Evolutionary conservation across 2,113 vertebrate species (phyloP).

Genomic region (Stigmatopora nigra): DNA sequence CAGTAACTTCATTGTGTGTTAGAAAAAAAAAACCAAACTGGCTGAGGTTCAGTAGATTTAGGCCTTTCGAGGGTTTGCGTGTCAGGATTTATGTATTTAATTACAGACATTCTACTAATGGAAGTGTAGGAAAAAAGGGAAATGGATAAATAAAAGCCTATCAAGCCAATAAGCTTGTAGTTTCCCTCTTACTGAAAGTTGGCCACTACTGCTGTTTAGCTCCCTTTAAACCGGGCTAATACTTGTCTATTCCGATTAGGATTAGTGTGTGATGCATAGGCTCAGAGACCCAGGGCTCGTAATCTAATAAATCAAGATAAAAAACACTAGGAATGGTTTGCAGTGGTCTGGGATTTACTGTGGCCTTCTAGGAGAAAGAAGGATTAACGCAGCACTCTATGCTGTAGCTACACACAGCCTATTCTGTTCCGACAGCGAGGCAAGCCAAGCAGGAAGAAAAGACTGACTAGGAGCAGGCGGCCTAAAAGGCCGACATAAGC

Average conservation of each 20-base stretch:
- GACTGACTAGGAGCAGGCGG: conserved; percentile 62
- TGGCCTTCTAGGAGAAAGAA: conserved; percentile 72
- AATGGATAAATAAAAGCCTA: conserved; percentile 50
- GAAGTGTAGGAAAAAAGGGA: conserved; percentile 60
- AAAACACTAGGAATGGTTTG: conserved; percentile 85
- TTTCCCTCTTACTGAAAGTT: conserved; percentile 62
- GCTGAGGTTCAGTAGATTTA: conserved; percentile 63
- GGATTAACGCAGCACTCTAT: conserved; percentile 80
- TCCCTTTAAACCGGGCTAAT: conserved; percentile 76
- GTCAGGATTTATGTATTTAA: conserved; percentile 72
- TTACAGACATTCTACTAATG: conserved; percentile 68
- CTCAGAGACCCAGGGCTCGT: conserved; percentile 75
- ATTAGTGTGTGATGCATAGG: conserved; percentile 73
- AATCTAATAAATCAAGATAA: conserved; percentile 83
- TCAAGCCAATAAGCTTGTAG: conserved; percentile 57
- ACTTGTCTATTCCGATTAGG: conserved; percentile 83
- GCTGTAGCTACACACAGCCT: conserved; percentile 57
- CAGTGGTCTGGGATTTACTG: conserved; percentile 77
- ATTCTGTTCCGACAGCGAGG: conserved; percentile 48
- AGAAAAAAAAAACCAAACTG: conserved; percentile 60
- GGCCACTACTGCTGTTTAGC: conserved; percentile 64
- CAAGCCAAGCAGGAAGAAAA: conserved; percentile 43
- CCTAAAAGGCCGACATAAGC: conserved; percentile 58
- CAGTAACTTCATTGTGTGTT: conserved; percentile 67
- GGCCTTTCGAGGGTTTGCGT: conserved; percentile 65